A percentile compares a stretch with the other conserved stretches of the same genome.
These are phyloP conservation scores for Malurus melanocephalus DNA, from an alignment of 2,113 vertebrate species.

Conservation along the genomic window DNA sequence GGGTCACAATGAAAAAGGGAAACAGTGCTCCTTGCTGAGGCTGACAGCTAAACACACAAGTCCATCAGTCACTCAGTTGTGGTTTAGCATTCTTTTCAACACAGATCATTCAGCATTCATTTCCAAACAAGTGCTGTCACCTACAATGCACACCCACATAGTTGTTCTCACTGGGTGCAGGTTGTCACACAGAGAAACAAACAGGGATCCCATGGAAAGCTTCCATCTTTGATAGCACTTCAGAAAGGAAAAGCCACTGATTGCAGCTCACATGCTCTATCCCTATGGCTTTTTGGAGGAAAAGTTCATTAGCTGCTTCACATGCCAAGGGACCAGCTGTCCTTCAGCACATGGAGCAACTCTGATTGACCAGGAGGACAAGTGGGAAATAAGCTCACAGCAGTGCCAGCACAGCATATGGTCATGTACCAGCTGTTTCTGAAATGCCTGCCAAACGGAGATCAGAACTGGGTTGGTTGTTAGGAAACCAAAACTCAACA, in stretches of 20 bases:
- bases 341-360: conserved; percentile 37
- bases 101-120: background rate
- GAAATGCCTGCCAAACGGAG: conserved; percentile 30
- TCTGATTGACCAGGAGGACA: conserved; percentile 61
- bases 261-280: background rate
- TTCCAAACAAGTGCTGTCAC: conserved; percentile 14
- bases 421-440: conserved; percentile 59
- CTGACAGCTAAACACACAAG: background rate
- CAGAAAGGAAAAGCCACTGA: background rate
- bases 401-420: conserved; percentile 40
- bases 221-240: background rate
- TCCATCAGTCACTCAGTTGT: background rate
- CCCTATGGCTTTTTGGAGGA: background rate
- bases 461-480: background rate
- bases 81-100: background rate
- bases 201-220: background rate
- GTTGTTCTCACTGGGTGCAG: background rate
- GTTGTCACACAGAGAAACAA: background rate
- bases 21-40: background rate
- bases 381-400: conserved; percentile 52
- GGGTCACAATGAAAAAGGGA: conserved; percentile 1
- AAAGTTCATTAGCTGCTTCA: conserved; percentile 51
- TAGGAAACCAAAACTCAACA: conserved; percentile 21
- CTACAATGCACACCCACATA: background rate
- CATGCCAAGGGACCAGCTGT: conserved; percentile 64